Percentiles rank a stretch among this genome's conserved stretches.
Evolutionary conservation across 2,888 invertebrate genomes (phyloP).

Genomic region (Parnassius apollo): DNA sequence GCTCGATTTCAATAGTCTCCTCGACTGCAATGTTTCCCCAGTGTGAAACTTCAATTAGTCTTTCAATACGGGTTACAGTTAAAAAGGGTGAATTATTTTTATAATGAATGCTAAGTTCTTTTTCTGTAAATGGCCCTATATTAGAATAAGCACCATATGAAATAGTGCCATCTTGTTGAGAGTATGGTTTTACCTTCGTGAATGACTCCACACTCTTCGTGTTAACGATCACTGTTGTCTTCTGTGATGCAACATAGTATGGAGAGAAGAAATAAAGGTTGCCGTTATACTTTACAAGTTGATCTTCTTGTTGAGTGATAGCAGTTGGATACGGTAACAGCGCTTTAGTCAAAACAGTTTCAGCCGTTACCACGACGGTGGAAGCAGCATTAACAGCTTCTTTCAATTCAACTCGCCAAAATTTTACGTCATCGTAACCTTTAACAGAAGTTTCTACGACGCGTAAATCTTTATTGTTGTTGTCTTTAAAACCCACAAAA

Average conservation of each 20-base stretch:
- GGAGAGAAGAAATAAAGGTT: conserved; percentile 92
- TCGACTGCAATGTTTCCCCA: conserved; percentile 99
- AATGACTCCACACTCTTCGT: conserved; percentile 91
- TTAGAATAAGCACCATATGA: conserved; percentile 94
- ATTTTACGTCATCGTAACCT: conserved; percentile 70
- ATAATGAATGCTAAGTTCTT: conserved; percentile 91
- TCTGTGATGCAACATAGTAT: conserved; percentile 90
- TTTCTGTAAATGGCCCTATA: conserved; percentile 79
- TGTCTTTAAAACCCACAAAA: conserved; percentile 86
- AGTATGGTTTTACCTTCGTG: conserved; percentile 90
- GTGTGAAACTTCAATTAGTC: conserved; percentile 97
- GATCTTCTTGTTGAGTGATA: conserved; percentile 96
- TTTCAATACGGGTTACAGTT: conserved; percentile 92
- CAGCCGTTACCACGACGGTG: conserved; percentile 82
- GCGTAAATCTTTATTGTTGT: conserved; percentile 80
- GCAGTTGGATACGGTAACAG: conserved; percentile 92
- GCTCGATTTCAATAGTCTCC: conserved; percentile 94
- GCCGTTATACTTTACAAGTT: conserved; percentile 93
- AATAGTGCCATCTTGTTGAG: conserved; percentile 89
- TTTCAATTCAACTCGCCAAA: conserved; percentile 82
- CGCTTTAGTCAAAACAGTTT: conserved; percentile 88
- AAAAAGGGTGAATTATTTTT: conserved; percentile 98
- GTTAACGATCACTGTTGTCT: conserved; percentile 88
- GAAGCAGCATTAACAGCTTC: conserved; percentile 82
- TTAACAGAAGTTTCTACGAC: conserved; percentile 75